phyloP scores from a whole-genome alignment of 2,888 invertebrate species.

The Chouioia cunea region DNA sequence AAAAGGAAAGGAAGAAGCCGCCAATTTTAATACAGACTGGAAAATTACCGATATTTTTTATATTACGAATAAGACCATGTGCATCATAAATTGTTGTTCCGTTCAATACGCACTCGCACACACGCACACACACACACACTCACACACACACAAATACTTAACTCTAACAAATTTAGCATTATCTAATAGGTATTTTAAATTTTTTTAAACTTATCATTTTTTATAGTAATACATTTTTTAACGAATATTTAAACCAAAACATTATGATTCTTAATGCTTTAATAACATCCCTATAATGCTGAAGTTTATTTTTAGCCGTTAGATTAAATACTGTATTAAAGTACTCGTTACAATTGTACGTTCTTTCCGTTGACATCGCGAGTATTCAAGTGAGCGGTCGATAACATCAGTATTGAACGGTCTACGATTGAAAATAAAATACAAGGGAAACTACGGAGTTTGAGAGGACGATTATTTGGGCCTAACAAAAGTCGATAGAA shows the following conservation, averaged over 20 bases:
- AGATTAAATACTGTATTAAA: constrained; percentile 11
- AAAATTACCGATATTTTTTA: constrained; percentile 24
- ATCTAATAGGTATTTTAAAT: constrained; percentile 60
- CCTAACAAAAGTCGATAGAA: constrained; percentile 48
- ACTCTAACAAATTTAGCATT: constrained; percentile 62
- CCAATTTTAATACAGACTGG: constrained; percentile 11
- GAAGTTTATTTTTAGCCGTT: constrained; percentile 16
- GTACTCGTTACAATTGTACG: constrained; percentile 38
- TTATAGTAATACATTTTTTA: constrained; percentile 52
- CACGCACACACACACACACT: no score
- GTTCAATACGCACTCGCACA: no score
- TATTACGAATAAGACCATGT: constrained; percentile 23
- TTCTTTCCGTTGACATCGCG: constrained; percentile 8
- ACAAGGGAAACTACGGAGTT: not conserved
- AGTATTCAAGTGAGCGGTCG: no score
- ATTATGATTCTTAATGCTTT: constrained; percentile 36
- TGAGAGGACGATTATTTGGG: constrained; percentile 40
- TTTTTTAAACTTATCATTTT: constrained; percentile 53
- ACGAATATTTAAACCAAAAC: constrained; percentile 40
- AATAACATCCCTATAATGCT: constrained; percentile 30
- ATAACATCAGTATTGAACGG: no score
- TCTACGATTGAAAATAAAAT: no score
- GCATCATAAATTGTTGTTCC: constrained; percentile 39
- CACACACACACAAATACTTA: constrained; percentile 54
- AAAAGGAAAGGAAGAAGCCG: not conserved